Conservation (phyloP, 2,797 vertebrate genomes). For the Vipera ursinii region DNA sequence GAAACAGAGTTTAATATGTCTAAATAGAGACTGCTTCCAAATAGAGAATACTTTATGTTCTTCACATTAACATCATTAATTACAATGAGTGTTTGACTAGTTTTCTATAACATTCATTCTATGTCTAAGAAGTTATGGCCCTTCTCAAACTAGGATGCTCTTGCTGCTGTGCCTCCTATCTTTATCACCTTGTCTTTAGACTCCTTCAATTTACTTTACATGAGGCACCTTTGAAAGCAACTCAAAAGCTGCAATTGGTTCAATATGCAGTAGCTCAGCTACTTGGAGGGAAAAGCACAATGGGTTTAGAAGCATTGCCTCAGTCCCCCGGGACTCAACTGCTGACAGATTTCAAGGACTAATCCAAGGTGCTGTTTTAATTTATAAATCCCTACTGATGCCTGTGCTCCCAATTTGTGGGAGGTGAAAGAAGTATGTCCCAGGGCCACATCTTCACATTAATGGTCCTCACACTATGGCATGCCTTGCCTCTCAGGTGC, state of each 20-base stretch:
- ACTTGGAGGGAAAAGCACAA: not conserved
- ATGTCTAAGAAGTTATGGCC: not conserved
- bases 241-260: not conserved
- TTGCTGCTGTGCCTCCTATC: not conserved
- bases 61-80: not conserved
- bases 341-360: not conserved
- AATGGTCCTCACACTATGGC: not conserved
- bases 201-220: not conserved
- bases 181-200: not conserved
- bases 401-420: not conserved
- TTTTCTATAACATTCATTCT: not conserved
- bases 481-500: not conserved
- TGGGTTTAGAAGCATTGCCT: not conserved
- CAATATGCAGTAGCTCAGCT: not conserved
- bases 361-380: not conserved
- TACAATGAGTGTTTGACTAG: not conserved
- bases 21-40: not conserved
- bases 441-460: not conserved
- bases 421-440: not conserved
- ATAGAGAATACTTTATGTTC: not conserved
- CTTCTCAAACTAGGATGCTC: not conserved
- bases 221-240: not conserved
- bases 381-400: not conserved
- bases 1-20: not conserved
- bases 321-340: not conserved